Evolutionary conservation across 2,113 vertebrate species (phyloP), one percentile per base, ranked within the genome.

Genomic region (Pogona vitticeps): DNA sequence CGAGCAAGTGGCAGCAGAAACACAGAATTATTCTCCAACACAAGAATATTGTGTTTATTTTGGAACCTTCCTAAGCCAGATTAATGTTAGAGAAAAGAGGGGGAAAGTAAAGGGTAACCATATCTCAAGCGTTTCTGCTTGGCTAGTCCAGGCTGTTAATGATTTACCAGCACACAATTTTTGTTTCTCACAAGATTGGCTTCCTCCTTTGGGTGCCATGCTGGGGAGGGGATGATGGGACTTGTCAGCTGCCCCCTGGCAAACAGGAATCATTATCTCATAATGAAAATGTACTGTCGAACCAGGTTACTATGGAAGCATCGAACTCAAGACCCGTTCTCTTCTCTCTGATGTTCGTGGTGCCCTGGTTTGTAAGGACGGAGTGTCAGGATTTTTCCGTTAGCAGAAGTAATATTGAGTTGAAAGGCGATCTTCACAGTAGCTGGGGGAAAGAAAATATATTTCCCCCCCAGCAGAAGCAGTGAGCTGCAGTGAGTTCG

Each of bases 81-180:
- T 36, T 52, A 82, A 33, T 0, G 2, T 3, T 31, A 71, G 80
- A 58, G n/a, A n/a, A n/a, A n/a, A n/a, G n/a, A 3, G 42, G 76
- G 21, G 23, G 23, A 23, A 40, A 13, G 61, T 61, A 15, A 89
- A 28, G 17, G 38, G 31, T 56, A 56, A 4, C 68, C 40, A 67
- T 82, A 18, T 56, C 18, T 73, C 84, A 79, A 80, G 63, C 46
- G n/a, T 67, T 83, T 42, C 80, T 59, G 20, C 14, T 76, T 84
- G 82, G 61, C 72, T 58, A 33, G 28, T 14, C 76, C 33, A 5
- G 8, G 20, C 83, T 31, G 20, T 23, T 81, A 87, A 42, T 87
- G 78, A 76, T 87, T 82, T 75, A 87, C 59, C 59, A 14, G 31
- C 46, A 56, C 8, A 42, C 80, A 85, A 33, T 20, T 79, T 20